These are phyloP conservation scores for Podarcis muralis DNA, from an alignment of 2,113 vertebrate genomes.

Conservation along the genomic window DNA sequence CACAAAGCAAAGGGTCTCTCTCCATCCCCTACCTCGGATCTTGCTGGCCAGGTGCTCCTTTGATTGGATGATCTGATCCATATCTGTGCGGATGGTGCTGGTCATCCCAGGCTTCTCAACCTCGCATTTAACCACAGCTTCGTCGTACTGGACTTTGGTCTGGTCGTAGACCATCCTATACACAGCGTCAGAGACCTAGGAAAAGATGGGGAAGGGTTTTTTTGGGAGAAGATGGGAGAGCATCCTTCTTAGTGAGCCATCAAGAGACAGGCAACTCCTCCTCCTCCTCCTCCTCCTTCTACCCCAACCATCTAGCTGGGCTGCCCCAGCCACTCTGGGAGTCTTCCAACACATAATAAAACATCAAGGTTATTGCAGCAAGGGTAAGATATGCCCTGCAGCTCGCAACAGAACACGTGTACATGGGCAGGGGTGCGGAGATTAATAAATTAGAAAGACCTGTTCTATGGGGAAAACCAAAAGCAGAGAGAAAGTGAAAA, in stretches of 20 bases:
- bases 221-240: not conserved
- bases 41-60: slow-evolving; percentile 95
- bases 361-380: not conserved
- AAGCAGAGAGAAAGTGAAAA: too few relatives aligned
- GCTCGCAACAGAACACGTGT: not conserved
- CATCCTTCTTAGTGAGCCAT: not conserved
- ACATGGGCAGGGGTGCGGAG: too few relatives aligned
- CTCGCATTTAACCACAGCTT: slow-evolving; percentile 75
- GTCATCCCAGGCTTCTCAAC: slow-evolving; percentile 79
- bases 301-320: too few relatives aligned
- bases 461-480: too few relatives aligned
- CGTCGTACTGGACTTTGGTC: slow-evolving; percentile 78
- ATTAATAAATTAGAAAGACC: too few relatives aligned
- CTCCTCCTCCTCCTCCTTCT: too few relatives aligned
- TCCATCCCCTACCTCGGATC: slow-evolving; percentile 81
- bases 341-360: too few relatives aligned
- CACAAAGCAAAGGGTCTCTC: not conserved
- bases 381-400: not conserved
- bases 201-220: not conserved
- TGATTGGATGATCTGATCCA: slow-evolving; percentile 97
- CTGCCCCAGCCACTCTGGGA: too few relatives aligned
- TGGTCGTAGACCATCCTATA: slow-evolving; percentile 87
- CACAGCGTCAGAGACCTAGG: slow-evolving; percentile 88
- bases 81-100: slow-evolving; percentile 88
- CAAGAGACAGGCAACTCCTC: not conserved